phyloP scores from a whole-genome alignment of 2,797 vertebrate species.

The Rhinophrynus dorsalis region DNA sequence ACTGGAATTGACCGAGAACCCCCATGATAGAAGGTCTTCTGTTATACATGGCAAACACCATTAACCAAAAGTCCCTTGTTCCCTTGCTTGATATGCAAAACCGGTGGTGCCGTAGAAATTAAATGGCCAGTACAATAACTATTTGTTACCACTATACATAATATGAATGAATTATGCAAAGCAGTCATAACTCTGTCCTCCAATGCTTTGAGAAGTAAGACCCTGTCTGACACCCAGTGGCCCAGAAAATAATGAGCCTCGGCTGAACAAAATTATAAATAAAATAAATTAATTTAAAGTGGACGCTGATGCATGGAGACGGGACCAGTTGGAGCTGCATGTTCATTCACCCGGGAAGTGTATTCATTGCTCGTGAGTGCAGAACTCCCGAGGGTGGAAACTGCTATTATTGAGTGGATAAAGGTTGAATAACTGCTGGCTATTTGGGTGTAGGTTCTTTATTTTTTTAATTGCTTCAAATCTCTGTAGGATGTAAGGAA shows the following conservation, averaged over 20 bases:
- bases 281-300: conserved; percentile 52
- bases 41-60: conserved; percentile 49
- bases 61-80: conserved; percentile 51
- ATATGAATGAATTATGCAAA: conserved; percentile 51
- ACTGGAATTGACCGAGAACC: conserved; percentile 49
- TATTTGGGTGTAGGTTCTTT: conserved; percentile 42
- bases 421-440: conserved; percentile 50
- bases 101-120: conserved; percentile 34
- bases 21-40: conserved; percentile 47
- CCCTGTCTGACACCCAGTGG: conserved; percentile 45
- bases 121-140: conserved; percentile 40
- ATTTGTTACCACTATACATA: conserved; percentile 50
- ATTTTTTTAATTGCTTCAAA: conserved; percentile 46
- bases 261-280: conserved; percentile 51
- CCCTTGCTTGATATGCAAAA: conserved; percentile 50
- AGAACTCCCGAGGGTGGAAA: conserved; percentile 38
- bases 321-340: conserved; percentile 17
- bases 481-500: conserved; percentile 26
- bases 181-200: conserved; percentile 39
- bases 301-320: conserved; percentile 48
- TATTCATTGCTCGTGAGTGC: conserved; percentile 47
- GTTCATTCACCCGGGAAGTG: conserved; percentile 49
- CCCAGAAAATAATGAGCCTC: conserved; percentile 46
- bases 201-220: conserved; percentile 40
- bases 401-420: conserved; percentile 47